Evolutionary conservation across 2,888 invertebrate genomes (phyloP).

Genomic region (Rapana venosa): DNA sequence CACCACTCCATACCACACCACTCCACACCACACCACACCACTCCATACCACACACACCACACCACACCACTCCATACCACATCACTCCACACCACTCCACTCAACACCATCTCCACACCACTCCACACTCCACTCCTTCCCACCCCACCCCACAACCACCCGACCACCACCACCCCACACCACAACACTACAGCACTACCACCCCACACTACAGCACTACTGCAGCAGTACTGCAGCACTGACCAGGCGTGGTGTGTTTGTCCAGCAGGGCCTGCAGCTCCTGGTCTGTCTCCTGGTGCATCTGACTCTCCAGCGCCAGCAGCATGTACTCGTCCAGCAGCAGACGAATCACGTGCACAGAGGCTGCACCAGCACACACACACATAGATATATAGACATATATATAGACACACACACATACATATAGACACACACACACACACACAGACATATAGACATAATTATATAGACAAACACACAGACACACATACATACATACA

Average conservation of each 20-base stretch:
- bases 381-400: background rate
- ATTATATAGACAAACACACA: too few species aligned
- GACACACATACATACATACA: background rate
- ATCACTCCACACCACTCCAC: too few species aligned
- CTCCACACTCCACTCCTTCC: too few species aligned
- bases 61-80: too few species aligned
- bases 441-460: background rate
- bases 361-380: constrained; percentile 62
- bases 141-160: background rate
- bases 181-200: too few species aligned
- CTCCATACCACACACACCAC: too few species aligned
- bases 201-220: background rate
- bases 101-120: too few species aligned
- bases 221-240: constrained; percentile 7
- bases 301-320: constrained; percentile 76
- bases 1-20: too few species aligned
- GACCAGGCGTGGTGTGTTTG: constrained; percentile 76
- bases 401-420: background rate
- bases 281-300: constrained; percentile 74
- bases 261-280: constrained; percentile 74
- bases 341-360: constrained; percentile 77
- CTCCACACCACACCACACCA: too few species aligned
- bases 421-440: background rate
- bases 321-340: constrained; percentile 78
- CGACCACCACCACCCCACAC: too few species aligned